Evolutionary conservation across 2,797 vertebrate species (phyloP), one percentile per base, ranked within the genome.

Genomic region (Pangasius sanitwongsei): DNA sequence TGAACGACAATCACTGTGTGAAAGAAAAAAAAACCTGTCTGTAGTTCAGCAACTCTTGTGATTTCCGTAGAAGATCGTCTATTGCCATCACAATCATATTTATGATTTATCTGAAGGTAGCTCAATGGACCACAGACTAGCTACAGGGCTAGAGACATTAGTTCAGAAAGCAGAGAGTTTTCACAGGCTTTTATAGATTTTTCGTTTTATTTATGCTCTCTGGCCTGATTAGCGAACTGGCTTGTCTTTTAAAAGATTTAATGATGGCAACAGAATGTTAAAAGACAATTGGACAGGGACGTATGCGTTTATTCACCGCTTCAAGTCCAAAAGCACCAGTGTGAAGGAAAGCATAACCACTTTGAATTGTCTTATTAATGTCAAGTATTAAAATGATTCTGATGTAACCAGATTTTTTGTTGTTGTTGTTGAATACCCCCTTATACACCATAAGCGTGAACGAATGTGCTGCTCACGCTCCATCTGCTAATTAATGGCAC

Each of bases 401-500:
- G 34, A 25, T 61, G 12, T 28, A 12, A 9, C 0, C 31, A 5
- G 16, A 61, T 44, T 8, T 81, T 34, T 25, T 12, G 41, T 23
- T 57, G 9, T 23, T 63, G 9, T 12, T 61, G 18, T 13, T 25
- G 7, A 63, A 63, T 8, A 63, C 6, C 20, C 34, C 7, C 25
- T 8, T 44, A 83, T 8, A 41, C 12, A 28, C 2, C 20, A 23
- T 5, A 6, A 11, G 77, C 16, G 23, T 34, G 44, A 44, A 81
- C 5, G 18, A 37, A 61, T 63, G 80, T 59, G 55, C 34, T 12
- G 78, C 31, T 59, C 80, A 59, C 80, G 67, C 94, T 92, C 87
- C 94, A 95, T 95, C 96, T 96, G 96, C 97, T 98, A 97, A 98
- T 98, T 98, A 98, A 97, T 98, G 96, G 95, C 97, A 97, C 96